Evolutionary conservation across 2,888 invertebrate species (phyloP).

Genomic region (Papilio gigon): DNA sequence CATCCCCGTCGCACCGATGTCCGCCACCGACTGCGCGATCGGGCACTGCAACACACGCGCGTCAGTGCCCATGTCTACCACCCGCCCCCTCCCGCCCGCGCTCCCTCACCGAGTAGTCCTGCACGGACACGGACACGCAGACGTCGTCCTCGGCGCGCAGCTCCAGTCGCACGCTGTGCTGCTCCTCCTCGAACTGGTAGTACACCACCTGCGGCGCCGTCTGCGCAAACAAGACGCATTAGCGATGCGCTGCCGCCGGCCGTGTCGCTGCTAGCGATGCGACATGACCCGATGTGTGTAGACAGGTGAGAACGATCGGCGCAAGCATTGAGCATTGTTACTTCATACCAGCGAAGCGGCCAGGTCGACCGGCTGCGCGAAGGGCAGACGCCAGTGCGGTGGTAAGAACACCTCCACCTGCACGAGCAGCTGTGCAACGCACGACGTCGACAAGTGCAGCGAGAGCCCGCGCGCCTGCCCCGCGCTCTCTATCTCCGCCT

Average conservation of each 20-base stretch:
- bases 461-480: slow-evolving; percentile 54
- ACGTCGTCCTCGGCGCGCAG: slow-evolving; percentile 62
- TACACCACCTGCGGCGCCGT: slow-evolving; percentile 59
- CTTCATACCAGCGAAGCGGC: slow-evolving; percentile 58
- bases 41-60: slow-evolving; percentile 63
- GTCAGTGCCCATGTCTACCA: background rate
- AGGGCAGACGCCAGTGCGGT: slow-evolving; percentile 56
- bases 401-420: slow-evolving; percentile 55
- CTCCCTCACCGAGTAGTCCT: slow-evolving; percentile 60
- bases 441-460: slow-evolving; percentile 68
- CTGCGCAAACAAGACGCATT: slow-evolving; percentile 49
- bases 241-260: too few species aligned
- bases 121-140: slow-evolving; percentile 70
- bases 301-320: too few species aligned
- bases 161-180: slow-evolving; percentile 64
- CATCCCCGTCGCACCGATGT: slow-evolving; percentile 48
- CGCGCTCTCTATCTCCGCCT: too few species aligned
- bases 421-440: slow-evolving; percentile 53
- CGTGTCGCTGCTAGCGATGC: too few species aligned
- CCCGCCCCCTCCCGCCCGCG: background rate
- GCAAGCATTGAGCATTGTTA: too few species aligned
- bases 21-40: slow-evolving; percentile 59
- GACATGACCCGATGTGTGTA: too few species aligned
- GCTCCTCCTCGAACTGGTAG: slow-evolving; percentile 59
- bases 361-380: slow-evolving; percentile 46